Evolutionary conservation across 2,888 invertebrate genomes (phyloP), one percentile per base, ranked within the genome.

Genomic region (Andrena hattorfiana): DNA sequence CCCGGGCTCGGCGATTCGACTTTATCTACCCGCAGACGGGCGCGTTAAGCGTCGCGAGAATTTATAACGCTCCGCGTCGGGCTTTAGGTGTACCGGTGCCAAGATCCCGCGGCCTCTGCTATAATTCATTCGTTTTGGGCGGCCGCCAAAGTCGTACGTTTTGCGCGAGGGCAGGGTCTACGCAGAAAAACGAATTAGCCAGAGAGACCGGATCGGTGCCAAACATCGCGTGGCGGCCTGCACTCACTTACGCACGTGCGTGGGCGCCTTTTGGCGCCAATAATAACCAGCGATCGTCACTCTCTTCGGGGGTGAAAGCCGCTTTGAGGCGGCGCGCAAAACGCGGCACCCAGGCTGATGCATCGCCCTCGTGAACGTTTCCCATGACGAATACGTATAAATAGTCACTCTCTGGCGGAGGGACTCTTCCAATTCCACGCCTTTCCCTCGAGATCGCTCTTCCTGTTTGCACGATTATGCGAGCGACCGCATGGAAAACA

Each of bases 121-220:
- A 85, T 87, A 87, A 87, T 85, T 87, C 85, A 87, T 69, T 62
- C 85, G 77, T 79, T 42, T 89, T 90, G 90, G 91, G 83, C 86
- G 81, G 75, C 83, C 70, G 87, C 90, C 91, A 90, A 85, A 83
- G 75, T 83, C 83, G 84, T 81, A 75, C 81, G 86, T 88, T 42
- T 84, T 69, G 80, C 78, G 62, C 69, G 81, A 67, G 82, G 82
- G 72, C 85, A 81, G 80, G 82, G 70, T 86, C 83, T 83, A 86
- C 83, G 88, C 72, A 80, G 90, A 90, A 91, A 90, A 90, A 86
- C 90, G 89, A 90, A 88, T 90, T 89, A 84, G 87, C 84, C 87
- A 83, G 77, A 54, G 83, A 81, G 81, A 74, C 75, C 81, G 78
- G 23, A 77, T 63, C 81, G 89, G 81, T 88, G 87, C 85, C 90